Conservation (phyloP, 2,888 invertebrate species). For the Incurvaria masculella region DNA sequence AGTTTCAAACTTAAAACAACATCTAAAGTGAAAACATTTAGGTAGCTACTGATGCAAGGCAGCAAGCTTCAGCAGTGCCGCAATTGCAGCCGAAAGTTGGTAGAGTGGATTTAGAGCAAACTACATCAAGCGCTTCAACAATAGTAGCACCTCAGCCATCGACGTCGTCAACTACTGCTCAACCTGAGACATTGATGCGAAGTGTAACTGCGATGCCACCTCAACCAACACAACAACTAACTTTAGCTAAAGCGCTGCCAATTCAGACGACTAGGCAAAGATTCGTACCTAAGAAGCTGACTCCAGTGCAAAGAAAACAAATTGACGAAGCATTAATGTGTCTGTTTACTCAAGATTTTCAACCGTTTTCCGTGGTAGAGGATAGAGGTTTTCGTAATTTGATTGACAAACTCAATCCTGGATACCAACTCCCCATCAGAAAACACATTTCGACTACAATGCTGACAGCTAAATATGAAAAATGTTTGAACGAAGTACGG, state of each 20-base stretch:
- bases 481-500: not conserved
- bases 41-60: too few relatives aligned
- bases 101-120: too few relatives aligned
- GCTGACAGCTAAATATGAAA: not conserved
- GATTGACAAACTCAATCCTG: not conserved
- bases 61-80: too few relatives aligned
- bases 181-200: too few relatives aligned
- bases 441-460: not conserved
- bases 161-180: not conserved
- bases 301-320: not conserved
- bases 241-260: not conserved
- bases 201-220: too few relatives aligned
- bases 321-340: not conserved
- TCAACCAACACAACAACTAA: not conserved
- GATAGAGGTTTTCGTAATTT: not conserved
- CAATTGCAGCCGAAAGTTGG: too few relatives aligned
- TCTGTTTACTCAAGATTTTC: not conserved
- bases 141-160: not conserved
- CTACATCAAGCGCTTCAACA: not conserved
- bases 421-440: not conserved
- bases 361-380: not conserved
- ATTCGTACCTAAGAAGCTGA: not conserved
- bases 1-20: too few relatives aligned
- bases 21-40: too few relatives aligned
- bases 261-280: not conserved